phyloP scores from a whole-genome alignment of 2,888 invertebrate genomes.

The Thecocarcelia acutangulata region DNA sequence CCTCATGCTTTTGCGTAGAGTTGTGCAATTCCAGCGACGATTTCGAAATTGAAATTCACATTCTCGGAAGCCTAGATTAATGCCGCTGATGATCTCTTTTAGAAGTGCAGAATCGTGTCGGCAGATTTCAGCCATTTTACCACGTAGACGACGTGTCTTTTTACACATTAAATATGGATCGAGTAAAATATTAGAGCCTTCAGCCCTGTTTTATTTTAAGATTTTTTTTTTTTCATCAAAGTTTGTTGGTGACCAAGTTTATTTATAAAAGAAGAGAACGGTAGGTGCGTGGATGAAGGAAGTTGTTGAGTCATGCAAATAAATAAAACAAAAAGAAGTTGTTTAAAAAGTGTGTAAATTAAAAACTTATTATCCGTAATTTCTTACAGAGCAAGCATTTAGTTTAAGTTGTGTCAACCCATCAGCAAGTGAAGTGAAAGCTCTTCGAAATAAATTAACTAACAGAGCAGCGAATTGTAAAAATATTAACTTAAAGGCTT shows the following conservation, averaged over 20 bases:
- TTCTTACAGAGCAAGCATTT: too few species aligned
- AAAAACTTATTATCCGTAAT: too few species aligned
- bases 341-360: background rate
- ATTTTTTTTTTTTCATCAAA: conserved; percentile 3
- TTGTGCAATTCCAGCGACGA: conserved; percentile 94
- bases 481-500: too few species aligned
- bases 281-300: conserved; percentile 40
- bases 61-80: conserved; percentile 91
- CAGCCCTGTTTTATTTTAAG: conserved; percentile 84
- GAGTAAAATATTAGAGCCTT: conserved; percentile 92
- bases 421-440: too few species aligned
- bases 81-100: conserved; percentile 91
- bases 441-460: too few species aligned
- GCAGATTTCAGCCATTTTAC: conserved; percentile 91
- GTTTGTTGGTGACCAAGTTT: conserved; percentile 5
- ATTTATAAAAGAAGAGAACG: background rate
- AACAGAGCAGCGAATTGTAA: too few species aligned
- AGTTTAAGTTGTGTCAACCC: too few species aligned
- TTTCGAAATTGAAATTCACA: conserved; percentile 93
- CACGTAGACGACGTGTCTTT: conserved; percentile 89
- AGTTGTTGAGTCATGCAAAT: conserved; percentile 52
- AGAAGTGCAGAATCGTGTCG: conserved; percentile 91
- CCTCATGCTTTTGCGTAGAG: conserved; percentile 85
- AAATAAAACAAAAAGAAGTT: conserved; percentile 10
- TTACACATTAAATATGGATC: conserved; percentile 95